Conservation (phyloP, 2,797 vertebrate species). For the Enteromius unitaeniatus region DNA sequence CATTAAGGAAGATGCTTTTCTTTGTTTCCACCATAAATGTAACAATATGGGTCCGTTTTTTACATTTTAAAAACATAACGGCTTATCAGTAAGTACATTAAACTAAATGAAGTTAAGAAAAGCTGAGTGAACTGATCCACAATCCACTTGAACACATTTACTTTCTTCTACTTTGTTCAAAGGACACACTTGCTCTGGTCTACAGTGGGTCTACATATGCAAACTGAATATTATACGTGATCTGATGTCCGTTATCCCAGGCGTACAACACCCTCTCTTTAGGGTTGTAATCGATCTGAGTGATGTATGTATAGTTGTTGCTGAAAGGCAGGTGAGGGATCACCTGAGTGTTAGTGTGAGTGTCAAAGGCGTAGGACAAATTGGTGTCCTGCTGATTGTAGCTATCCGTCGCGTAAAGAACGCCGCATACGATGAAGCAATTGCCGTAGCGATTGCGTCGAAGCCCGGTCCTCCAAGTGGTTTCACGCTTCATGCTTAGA, state of each 20-base stretch:
- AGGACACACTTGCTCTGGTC: slow-evolving; percentile 29
- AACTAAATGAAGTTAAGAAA: slow-evolving; percentile 61
- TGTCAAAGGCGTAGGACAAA: slow-evolving; percentile 97
- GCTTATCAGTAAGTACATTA: background rate
- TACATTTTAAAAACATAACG: slow-evolving; percentile 37
- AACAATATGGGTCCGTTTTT: background rate
- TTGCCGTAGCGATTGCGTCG: slow-evolving; percentile 90
- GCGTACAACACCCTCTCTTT: slow-evolving; percentile 92
- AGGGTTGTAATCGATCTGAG: slow-evolving; percentile 97
- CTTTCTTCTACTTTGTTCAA: slow-evolving; percentile 70
- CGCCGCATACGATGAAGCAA: slow-evolving; percentile 95
- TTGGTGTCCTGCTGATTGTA: slow-evolving; percentile 87
- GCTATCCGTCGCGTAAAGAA: slow-evolving; percentile 94
- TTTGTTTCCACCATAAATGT: background rate
- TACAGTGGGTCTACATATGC: slow-evolving; percentile 82
- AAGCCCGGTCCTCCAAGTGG: slow-evolving; percentile 94
- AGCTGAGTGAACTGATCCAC: slow-evolving; percentile 88
- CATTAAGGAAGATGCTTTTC: background rate
- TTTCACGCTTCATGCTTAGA: slow-evolving; percentile 92
- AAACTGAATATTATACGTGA: slow-evolving; percentile 93
- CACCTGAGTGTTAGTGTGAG: slow-evolving; percentile 97
- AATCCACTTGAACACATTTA: slow-evolving; percentile 78
- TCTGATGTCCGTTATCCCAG: slow-evolving; percentile 98
- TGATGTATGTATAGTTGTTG: slow-evolving; percentile 92
- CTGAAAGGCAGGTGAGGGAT: slow-evolving; percentile 92